Evolutionary conservation across 2,797 vertebrate genomes (phyloP).

Genomic region (Lophius americanus): DNA sequence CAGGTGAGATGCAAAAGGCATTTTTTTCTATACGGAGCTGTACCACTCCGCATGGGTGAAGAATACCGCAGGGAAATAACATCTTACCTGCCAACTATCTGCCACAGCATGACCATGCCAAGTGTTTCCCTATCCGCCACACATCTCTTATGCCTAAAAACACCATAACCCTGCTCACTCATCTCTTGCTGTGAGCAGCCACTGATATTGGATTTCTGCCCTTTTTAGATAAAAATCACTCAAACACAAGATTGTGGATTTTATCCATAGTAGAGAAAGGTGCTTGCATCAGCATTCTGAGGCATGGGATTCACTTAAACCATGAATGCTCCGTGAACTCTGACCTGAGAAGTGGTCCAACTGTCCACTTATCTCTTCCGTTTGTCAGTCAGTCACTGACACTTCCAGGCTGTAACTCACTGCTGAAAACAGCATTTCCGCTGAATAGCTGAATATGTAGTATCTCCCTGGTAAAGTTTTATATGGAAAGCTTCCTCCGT

Average conservation of each 20-base stretch:
- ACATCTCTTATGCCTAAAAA: conserved; percentile 54
- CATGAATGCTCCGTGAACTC: conserved; percentile 56
- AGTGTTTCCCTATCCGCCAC: conserved; percentile 61
- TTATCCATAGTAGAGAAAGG: conserved; percentile 77
- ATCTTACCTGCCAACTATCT: conserved; percentile 36
- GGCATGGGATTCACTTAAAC: conserved; percentile 72
- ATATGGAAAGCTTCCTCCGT: conserved; percentile 44
- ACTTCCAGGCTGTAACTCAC: conserved; percentile 48
- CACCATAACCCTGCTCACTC: conserved; percentile 48
- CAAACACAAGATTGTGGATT: conserved; percentile 69
- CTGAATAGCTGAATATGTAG: conserved; percentile 73
- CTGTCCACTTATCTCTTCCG: conserved; percentile 64
- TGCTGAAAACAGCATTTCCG: conserved; percentile 56
- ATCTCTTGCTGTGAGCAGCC: conserved; percentile 48
- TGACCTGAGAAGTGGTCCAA: conserved; percentile 62
- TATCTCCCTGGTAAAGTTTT: conserved; percentile 40
- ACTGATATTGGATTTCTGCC: conserved; percentile 78
- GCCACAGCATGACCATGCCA: conserved; percentile 46
- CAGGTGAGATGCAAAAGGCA: conserved; percentile 30
- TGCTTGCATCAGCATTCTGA: conserved; percentile 74
- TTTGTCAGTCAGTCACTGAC: conserved; percentile 43
- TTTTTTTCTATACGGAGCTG: conserved; percentile 38
- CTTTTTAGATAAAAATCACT: conserved; percentile 81
- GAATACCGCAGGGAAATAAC: conserved; percentile 48
- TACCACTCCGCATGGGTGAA: conserved; percentile 32